Evolutionary conservation across 2,888 invertebrate genomes (phyloP), one percentile per base, ranked within the genome.

Genomic region (Orchestes rusci): DNA sequence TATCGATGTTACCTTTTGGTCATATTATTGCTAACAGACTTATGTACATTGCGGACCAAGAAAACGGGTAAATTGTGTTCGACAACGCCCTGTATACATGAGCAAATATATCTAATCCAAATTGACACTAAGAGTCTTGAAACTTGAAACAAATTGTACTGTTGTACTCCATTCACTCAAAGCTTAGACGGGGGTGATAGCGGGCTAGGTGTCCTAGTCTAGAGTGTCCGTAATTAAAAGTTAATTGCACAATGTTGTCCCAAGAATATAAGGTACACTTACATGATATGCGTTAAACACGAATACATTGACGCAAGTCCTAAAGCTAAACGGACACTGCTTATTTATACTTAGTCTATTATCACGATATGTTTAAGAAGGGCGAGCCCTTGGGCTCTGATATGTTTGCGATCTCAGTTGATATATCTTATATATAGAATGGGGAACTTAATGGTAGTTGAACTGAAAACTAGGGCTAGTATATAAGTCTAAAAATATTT

Each of bases 381-480:
- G 32, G 32, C 59, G 68, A 66, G 63, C 66, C 66, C 57, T 55
- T 54, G 45, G 67, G 67, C 65, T 67, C 68, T 69, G 69, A 69
- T 69, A 69, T 69, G 69, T 68, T 65, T 67, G 65, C 61, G 67
- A 67, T 68, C 68, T 69, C 62, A 69, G 69, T 69, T 69, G 69
- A 67, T 68, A 66, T 66, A 61, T 60, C 58, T 55, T 17, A 48
- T 49, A 49, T 52, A 43, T 46, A 56, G 48, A 52, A 53, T 39
- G 17, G 23, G 16, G 12, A 27, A 39, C 28, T 39, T 15, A 41
- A 23, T 7, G 10, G 23, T 23, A 23, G n/a, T n/a, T n/a, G n/a
- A n/a, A n/a, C n/a, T n/a, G n/a, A n/a, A n/a, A n/a, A n/a, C n/a
- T n/a, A n/a, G n/a, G n/a, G n/a, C n/a, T n/a, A n/a, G n/a, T n/a